Conservation (phyloP, 2,113 vertebrate genomes). For the Aegypius monachus region DNA sequence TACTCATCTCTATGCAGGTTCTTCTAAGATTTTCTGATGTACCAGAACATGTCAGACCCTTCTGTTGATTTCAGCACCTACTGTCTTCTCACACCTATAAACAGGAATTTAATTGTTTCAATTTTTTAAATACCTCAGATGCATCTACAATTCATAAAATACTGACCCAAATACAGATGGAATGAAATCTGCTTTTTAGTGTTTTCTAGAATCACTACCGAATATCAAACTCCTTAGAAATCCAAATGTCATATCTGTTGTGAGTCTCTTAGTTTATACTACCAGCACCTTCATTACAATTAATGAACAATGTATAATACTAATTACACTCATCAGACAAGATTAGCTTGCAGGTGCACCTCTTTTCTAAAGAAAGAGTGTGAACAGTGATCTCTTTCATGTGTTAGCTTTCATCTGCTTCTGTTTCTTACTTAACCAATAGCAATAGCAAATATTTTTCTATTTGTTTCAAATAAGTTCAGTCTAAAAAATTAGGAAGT, state of each 20-base stretch:
- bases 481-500: background rate
- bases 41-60: background rate
- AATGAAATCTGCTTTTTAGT: background rate
- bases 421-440: background rate
- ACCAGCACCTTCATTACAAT: background rate
- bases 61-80: background rate
- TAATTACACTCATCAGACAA: background rate
- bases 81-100: background rate
- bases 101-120: background rate
- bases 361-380: background rate
- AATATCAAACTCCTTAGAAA: background rate
- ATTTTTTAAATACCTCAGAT: background rate
- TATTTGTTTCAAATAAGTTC: background rate
- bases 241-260: background rate
- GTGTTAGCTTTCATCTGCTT: background rate
- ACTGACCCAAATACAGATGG: background rate
- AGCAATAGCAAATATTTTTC: background rate
- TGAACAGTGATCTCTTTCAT: background rate
- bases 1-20: background rate
- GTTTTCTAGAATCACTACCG: background rate
- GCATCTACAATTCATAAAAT: background rate
- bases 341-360: background rate
- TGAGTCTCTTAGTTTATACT: background rate
- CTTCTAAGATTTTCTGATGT: background rate
- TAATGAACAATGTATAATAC: background rate